phyloP scores from a whole-genome alignment of 1,140 invertebrate genomes.

The Procambarus virginalis region DNA sequence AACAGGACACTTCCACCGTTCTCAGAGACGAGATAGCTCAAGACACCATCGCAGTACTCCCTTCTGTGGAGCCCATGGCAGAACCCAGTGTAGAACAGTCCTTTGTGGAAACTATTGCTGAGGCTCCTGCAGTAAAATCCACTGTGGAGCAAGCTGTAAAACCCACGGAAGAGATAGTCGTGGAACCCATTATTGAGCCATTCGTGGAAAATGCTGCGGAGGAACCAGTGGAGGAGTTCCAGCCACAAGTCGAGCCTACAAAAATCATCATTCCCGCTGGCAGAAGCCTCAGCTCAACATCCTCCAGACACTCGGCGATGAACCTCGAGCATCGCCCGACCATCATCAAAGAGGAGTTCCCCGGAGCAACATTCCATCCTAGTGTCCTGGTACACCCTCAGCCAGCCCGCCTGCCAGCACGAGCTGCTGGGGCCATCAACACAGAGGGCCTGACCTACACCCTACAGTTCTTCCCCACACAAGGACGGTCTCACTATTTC shows the following conservation, averaged over 20 bases:
- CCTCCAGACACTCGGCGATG: background rate
- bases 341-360: background rate
- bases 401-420: background rate
- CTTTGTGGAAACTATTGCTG: background rate
- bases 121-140: background rate
- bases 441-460: slow-evolving; percentile 9
- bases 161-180: background rate
- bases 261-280: background rate
- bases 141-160: background rate
- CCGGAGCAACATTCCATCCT: background rate
- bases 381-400: background rate
- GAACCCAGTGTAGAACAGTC: background rate
- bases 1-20: slow-evolving; percentile 3
- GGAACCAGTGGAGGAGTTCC: background rate
- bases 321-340: background rate
- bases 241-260: background rate
- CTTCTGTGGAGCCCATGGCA: background rate
- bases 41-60: background rate
- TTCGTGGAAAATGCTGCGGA: background rate
- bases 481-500: slow-evolving; percentile 8
- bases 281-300: background rate
- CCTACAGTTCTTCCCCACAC: slow-evolving; percentile 28
- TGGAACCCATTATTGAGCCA: background rate
- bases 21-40: background rate
- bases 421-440: background rate